These are phyloP conservation scores for Tringa solitaria DNA, from an alignment of 2,113 vertebrate genomes.

Conservation along the genomic window DNA sequence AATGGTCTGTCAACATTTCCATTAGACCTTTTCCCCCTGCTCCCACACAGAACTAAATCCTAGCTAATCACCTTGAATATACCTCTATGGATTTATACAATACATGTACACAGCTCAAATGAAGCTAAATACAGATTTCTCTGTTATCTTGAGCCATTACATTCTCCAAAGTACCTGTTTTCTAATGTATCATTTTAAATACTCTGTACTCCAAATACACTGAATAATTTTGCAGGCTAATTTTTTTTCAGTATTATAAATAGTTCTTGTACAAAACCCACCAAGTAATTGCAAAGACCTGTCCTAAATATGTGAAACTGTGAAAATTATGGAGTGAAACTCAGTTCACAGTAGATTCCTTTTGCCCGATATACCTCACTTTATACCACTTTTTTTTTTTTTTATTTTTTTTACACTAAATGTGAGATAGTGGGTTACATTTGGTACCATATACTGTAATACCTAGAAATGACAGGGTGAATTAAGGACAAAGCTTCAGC, in stretches of 20 bases:
- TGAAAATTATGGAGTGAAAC: not conserved
- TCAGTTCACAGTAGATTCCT: not conserved
- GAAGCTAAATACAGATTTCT: slow-evolving; percentile 20
- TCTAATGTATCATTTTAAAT: not conserved
- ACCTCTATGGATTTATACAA: slow-evolving; percentile 16
- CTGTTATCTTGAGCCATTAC: not conserved
- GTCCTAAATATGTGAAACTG: not conserved
- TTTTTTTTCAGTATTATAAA: not conserved
- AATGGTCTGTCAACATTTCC: slow-evolving; percentile 66
- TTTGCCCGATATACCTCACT: not conserved
- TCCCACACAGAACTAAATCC: slow-evolving; percentile 41
- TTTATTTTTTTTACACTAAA: not conserved
- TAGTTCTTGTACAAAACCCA: not conserved
- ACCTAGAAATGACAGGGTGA: slow-evolving; percentile 38
- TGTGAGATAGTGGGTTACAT: not conserved
- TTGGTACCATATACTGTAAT: not conserved
- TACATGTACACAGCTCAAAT: not conserved
- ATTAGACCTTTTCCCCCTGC: slow-evolving; percentile 53
- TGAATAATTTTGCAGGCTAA: not conserved
- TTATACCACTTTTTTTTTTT: not conserved
- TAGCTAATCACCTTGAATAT: slow-evolving; percentile 58
- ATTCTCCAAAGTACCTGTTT: not conserved
- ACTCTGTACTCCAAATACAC: not conserved
- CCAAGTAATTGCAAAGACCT: not conserved
- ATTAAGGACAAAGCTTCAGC: slow-evolving; percentile 51